phyloP scores from a whole-genome alignment of 2,113 vertebrate genomes.

The Anarrhichthys ocellatus region DNA sequence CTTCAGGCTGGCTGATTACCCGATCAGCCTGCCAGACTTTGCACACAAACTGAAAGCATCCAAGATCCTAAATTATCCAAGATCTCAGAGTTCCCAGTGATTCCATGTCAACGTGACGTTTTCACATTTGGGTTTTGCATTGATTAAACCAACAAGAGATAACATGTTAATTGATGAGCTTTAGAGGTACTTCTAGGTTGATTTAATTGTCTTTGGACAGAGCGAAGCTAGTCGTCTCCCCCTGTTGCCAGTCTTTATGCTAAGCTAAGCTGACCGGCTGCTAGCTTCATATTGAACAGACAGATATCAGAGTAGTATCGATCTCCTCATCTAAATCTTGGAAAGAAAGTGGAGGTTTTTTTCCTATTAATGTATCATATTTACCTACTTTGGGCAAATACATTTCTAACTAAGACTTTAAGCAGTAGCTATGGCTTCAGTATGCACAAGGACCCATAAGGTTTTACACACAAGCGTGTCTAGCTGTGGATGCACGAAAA shows the following conservation, averaged over 20 bases:
- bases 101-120: too few relatives aligned
- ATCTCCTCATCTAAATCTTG: background rate
- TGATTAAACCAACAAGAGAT: background rate
- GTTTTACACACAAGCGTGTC: slow-evolving; percentile 57
- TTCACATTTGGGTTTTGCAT: background rate
- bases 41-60: slow-evolving; percentile 33
- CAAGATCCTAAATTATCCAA: slow-evolving; percentile 14
- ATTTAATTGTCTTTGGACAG: background rate
- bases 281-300: background rate
- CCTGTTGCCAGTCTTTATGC: background rate
- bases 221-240: background rate
- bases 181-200: background rate
- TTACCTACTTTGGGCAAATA: background rate
- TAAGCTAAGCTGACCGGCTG: background rate
- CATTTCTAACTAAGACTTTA: slow-evolving; percentile 4
- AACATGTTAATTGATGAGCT: background rate
- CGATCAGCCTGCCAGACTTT: slow-evolving; percentile 44
- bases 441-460: slow-evolving; percentile 49
- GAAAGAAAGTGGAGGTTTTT: background rate
- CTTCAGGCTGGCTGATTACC: slow-evolving; percentile 61
- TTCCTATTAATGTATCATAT: slow-evolving; percentile 1
- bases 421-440: slow-evolving; percentile 35
- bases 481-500: slow-evolving; percentile 59
- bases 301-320: background rate
- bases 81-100: background rate